Evolutionary conservation across 2,113 vertebrate genomes (phyloP), one percentile per base, ranked within the genome.

Genomic region (Rhinoderma darwinii): DNA sequence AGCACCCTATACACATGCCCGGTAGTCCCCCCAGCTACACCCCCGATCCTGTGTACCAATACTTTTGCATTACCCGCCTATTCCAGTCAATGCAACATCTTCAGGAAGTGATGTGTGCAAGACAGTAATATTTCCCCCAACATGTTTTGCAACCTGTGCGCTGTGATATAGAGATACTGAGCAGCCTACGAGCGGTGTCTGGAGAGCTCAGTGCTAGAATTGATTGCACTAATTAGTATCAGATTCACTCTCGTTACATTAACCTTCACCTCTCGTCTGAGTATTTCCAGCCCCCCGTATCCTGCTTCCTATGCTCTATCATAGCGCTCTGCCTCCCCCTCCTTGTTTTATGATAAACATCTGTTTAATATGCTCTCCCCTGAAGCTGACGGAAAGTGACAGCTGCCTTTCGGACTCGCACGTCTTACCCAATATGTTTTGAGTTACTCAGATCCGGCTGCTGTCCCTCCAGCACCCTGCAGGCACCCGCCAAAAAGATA

Each of bases 381-480:
- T 80, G 17, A 75, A 87, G 86, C 86, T 87, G 86, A 87, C 63
- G 79, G 79, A 82, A 82, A 82, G 79, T 87, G 86, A 87, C 86
- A 87, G 86, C 78, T 87, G 86, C 78, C 47, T 87, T 75, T 82
- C 78, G 37, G 68, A 70, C 85, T 82, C 39, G 51, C 30, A 75
- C 86, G 86, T 87, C 78, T 87, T 72, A 63, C 50, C 86, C 86
- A 87, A 87, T 87, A 82, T 87, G 86, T 87, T 87, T 87, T 59
- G 39, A 82, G 79, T 87, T 87, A 87, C 86, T 87, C 68, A 87
- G 79, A 87, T 87, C 86, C 86, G 79, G 86, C 68, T 75, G 86
- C 86, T 82, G 85, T 87, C 78, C 54, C 85, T 51, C 68, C 68
- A 75, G 79, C 86, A 82, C 86, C 86, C 86, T 82, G 79, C 78